phyloP scores from a whole-genome alignment of 2,888 invertebrate species.

The Lasioglossum marginatum region DNA sequence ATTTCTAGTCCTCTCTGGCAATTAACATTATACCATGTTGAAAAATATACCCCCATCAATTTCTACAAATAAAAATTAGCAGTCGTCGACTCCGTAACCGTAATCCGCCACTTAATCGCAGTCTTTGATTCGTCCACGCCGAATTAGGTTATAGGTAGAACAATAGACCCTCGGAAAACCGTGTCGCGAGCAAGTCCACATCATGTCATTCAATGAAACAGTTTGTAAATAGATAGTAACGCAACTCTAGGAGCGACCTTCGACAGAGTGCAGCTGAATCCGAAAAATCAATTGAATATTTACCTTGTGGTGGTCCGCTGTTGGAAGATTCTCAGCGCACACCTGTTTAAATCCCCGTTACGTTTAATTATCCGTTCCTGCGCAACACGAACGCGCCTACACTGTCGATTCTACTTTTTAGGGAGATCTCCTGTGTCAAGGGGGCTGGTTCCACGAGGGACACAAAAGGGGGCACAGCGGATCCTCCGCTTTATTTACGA shows the following conservation, averaged over 20 bases:
- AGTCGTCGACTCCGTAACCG: background rate
- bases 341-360: constrained; percentile 52
- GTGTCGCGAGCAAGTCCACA: background rate
- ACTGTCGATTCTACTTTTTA: constrained; percentile 9
- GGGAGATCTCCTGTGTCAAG: constrained; percentile 12
- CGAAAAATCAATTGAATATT: constrained; percentile 8
- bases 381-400: constrained; percentile 51
- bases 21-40: background rate
- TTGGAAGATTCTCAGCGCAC: constrained; percentile 37
- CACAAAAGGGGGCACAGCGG: constrained; percentile 40
- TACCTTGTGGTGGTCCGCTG: constrained; percentile 29
- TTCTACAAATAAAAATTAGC: background rate
- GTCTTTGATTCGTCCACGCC: background rate
- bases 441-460: background rate
- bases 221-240: background rate
- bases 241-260: background rate
- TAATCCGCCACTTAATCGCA: background rate
- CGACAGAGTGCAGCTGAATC: background rate
- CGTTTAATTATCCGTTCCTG: constrained; percentile 41
- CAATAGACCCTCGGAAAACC: background rate
- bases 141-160: background rate
- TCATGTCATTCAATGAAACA: background rate
- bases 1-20: background rate
- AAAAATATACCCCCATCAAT: background rate
- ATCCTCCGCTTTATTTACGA: constrained; percentile 32